Evolutionary conservation across 1,140 invertebrate species (phyloP), one percentile per base, ranked within the genome.

Genomic region (Tetraneura akinire): DNA sequence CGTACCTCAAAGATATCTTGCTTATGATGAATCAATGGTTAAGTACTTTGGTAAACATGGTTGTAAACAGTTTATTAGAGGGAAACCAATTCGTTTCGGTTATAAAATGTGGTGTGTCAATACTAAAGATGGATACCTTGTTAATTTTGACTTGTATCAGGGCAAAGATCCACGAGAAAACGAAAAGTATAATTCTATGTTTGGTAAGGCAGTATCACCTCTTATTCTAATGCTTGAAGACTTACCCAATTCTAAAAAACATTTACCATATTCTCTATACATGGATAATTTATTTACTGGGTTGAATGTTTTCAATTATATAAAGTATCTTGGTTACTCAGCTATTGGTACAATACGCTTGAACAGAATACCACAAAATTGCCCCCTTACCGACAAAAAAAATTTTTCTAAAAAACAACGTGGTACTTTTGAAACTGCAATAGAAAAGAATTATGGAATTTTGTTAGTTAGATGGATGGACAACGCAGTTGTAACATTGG

Each of bases 1-100:
- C 84, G 85, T 83, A 81, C 84, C 82, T 81, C 83, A 78, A 82
- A 85, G 81, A 82, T 37, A 83, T 13, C 13, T 42, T 21, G 21
- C 21, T 68, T 85, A 88, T 81, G 86, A 88, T 85, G 87, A 88
- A 84, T 82, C 84, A 81, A 88, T 88, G 87, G 84, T 88, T 42
- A 86, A 85, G 73, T 88, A 88, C 83, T 88, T 86, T 85, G 87
- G 87, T 66, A 83, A 84, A 82, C 86, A 89, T 83, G 21, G 37
- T 3, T 42, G 21, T 14, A 87, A 88, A 84, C 86, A 87, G 83
- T 86, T 85, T 81, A 87, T 87, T 71, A 83, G 84, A 83, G 86
- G 86, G 62, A 87, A 88, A 83, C 85, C 86, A 64, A 85, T 88
- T 80, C 83, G 85, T 81, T 87, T 86, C 84, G 86, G 86, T 71